A percentile compares a stretch with the other conserved stretches of the same genome.
Evolutionary conservation across 1,140 invertebrate genomes (phyloP).

Genomic region (Sitophilus oryzae): DNA sequence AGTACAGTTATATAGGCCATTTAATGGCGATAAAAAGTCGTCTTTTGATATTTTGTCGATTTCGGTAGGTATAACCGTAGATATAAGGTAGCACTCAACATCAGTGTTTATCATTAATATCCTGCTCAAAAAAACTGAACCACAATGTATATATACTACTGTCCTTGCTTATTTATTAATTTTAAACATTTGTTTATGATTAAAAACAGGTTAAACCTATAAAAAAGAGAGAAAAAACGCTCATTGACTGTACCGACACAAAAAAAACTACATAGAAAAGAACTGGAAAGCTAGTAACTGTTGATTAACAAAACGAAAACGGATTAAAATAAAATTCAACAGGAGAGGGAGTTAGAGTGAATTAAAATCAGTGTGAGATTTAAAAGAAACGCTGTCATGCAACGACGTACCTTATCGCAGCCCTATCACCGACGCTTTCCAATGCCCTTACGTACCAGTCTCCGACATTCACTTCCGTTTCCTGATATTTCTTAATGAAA

Average conservation of each 20-base stretch:
- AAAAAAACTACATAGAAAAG: conserved; percentile 1
- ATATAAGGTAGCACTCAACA: no score
- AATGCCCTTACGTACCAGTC: conserved; percentile 63
- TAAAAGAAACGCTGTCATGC: conserved; percentile 40
- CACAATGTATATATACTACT: no score
- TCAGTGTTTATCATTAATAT: no score
- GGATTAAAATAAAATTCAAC: conserved; percentile 7
- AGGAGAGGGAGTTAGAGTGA: conserved; percentile 26
- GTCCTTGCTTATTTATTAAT: no score
- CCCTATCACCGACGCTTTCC: conserved; percentile 33
- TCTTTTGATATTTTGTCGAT: no score
- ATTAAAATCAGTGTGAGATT: conserved; percentile 18
- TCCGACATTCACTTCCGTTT: conserved; percentile 66
- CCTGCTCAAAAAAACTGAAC: no score
- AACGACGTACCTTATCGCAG: conserved; percentile 40
- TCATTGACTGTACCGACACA: conserved; percentile 13
- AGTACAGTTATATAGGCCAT: no score
- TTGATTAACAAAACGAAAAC: conserved; percentile 1
- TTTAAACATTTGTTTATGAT: no score
- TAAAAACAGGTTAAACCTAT: no score
- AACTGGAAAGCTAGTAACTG: conserved; percentile 4
- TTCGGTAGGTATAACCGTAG: no score
- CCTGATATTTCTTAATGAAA: conserved; percentile 79
- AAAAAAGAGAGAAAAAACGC: no score
- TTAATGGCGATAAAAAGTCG: no score